phyloP scores from a whole-genome alignment of 2,113 vertebrate genomes.

The Catharus bicknelli region DNA sequence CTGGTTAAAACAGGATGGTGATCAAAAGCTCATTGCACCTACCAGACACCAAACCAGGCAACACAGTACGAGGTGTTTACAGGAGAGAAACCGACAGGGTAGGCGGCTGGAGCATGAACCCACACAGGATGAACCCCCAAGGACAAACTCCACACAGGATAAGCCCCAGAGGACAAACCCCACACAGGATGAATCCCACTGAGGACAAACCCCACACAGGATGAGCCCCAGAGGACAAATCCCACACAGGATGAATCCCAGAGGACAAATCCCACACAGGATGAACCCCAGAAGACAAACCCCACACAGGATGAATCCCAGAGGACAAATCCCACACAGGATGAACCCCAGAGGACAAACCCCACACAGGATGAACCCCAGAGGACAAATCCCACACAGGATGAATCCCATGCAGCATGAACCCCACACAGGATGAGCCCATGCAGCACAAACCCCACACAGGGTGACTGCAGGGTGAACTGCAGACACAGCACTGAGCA shows the following conservation, averaged over 20 bases:
- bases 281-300: not conserved
- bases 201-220: too few species aligned
- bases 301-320: not conserved
- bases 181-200: not conserved
- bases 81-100: accelerated
- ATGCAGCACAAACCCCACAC: too few species aligned
- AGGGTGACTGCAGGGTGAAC: not conserved
- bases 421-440: not conserved
- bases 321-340: not conserved
- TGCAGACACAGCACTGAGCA: accelerated
- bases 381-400: too few species aligned
- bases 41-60: not conserved
- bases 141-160: too few species aligned
- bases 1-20: not conserved
- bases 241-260: not conserved
- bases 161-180: not conserved
- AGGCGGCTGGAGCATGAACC: not conserved
- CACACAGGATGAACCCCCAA: not conserved
- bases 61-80: accelerated
- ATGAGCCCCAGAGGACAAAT: not conserved
- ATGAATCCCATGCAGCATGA: too few species aligned
- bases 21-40: not conserved
- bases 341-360: not conserved
- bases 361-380: not conserved
- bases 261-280: too few species aligned